Base-by-base conservation (phyloP, 2,797 vertebrate genomes). In the Xiphorhynchus erythropygius region DNA sequence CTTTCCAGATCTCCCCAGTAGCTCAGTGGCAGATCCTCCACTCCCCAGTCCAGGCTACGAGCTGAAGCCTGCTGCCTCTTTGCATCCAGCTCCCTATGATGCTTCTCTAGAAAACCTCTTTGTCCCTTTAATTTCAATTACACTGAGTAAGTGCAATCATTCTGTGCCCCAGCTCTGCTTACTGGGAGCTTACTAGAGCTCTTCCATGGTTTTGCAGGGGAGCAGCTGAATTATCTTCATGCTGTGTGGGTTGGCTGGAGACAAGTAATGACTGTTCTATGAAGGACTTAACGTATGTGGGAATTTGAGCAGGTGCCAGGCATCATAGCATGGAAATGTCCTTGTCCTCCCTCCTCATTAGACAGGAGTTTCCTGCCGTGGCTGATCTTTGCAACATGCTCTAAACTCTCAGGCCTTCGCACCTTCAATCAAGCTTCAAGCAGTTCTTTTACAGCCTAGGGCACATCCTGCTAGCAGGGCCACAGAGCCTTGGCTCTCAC, bases 51-150 rank as follows among this genome's bases (percentile, higher is more conserved):
- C 75, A 89, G 95, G 89, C 80, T 94, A 52, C 23, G 71, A 97
- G 88, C 92, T 91, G 47, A 97, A 94, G 49, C 82, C 97, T 7
- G 62, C 93, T 92, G 93, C 14, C 76, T 93, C 91, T 64, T 56
- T 94, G 73, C 95, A 90, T 69, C 79, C 96, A n/a, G 79, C 79
- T 69, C 94, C 90, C 39, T 70, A 25, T 1, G 95, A 95, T 12
- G 93, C 95, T 25, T 94, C 97, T 42, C 96, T 98, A 87, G 97
- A 98, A 65, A 95, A 97, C 19, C 84, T 99, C 93, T 98, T 97
- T 92, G 98, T 99, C 79, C 98, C 98, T 28, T 60, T 99, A 97
- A 97, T 97, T 67, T 97, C 98, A 84, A 97, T 99, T 87, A 98
- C 92, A 89, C 96, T 96, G 7, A 98, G 99, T 99, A 97, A 90